Conservation (phyloP, 2,888 invertebrate genomes). For the Oegoconia quadripuncta region DNA sequence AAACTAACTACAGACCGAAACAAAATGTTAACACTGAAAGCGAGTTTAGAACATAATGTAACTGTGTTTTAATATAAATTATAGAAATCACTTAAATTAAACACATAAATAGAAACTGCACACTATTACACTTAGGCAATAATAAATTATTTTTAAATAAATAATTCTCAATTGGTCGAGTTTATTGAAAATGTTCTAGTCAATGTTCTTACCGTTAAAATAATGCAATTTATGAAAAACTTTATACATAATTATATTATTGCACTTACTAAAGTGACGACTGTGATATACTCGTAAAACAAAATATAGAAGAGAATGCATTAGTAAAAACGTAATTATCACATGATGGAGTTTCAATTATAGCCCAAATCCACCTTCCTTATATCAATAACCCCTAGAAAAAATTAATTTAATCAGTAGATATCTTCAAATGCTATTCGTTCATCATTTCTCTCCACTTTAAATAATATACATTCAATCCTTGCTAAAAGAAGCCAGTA, state of each 20-base stretch:
- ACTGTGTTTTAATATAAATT: neutral
- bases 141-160: constrained; percentile 16
- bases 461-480: no score
- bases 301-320: constrained; percentile 59
- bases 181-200: constrained; percentile 22
- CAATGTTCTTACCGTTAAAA: constrained; percentile 27
- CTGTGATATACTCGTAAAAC: constrained; percentile 76
- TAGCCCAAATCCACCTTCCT: neutral
- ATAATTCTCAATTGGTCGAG: constrained; percentile 10
- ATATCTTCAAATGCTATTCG: no score
- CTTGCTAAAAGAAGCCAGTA: no score
- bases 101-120: constrained; percentile 27
- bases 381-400: neutral
- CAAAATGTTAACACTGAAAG: neutral
- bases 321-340: constrained; percentile 58
- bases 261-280: constrained; percentile 75
- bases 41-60: no score
- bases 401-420: no score
- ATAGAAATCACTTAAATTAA: neutral
- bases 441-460: no score
- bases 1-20: no score
- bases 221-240: constrained; percentile 35
- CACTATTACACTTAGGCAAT: constrained; percentile 32
- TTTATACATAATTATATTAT: constrained; percentile 22
- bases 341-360: constrained; percentile 14